Evolutionary conservation across 2,797 vertebrate genomes (phyloP).

Genomic region (Bradypodion pumilum): DNA sequence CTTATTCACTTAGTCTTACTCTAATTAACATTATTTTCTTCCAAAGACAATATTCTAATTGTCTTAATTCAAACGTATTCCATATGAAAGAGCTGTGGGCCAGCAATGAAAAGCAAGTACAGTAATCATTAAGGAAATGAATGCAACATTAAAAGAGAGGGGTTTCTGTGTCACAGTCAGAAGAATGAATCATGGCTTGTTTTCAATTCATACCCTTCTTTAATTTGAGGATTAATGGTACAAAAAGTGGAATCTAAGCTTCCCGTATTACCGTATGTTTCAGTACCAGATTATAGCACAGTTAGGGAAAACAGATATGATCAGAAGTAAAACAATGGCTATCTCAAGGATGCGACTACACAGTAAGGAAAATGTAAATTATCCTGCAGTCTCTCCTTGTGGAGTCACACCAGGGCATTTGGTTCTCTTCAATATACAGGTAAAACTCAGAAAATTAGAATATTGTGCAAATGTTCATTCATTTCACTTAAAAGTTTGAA

Average conservation of each 20-base stretch:
- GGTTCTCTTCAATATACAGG: too few species aligned
- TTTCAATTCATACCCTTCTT: slow-evolving; percentile 22
- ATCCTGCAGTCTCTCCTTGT: too few species aligned
- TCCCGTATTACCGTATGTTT: neutral
- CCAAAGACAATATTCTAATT: slow-evolving; percentile 47
- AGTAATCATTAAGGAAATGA: slow-evolving; percentile 28
- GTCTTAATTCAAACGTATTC: slow-evolving; percentile 19
- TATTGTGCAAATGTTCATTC: too few species aligned
- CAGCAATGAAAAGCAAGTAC: slow-evolving; percentile 15
- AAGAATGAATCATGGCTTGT: slow-evolving; percentile 11
- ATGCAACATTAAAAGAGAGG: slow-evolving; percentile 17
- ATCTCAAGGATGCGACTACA: too few species aligned
- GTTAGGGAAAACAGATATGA: neutral
- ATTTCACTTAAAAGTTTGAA: too few species aligned
- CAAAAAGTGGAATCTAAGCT: neutral
- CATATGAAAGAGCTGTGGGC: neutral
- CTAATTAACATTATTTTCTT: slow-evolving; percentile 55
- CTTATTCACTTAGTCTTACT: slow-evolving; percentile 38
- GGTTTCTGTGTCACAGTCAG: neutral
- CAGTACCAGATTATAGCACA: neutral
- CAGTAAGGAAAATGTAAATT: too few species aligned
- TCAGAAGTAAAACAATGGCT: neutral
- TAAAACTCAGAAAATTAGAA: too few species aligned
- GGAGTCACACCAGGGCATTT: too few species aligned
- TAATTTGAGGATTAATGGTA: neutral